Evolutionary conservation across 2,888 invertebrate genomes (phyloP).

Genomic region (Drosophila paramelanica): DNA sequence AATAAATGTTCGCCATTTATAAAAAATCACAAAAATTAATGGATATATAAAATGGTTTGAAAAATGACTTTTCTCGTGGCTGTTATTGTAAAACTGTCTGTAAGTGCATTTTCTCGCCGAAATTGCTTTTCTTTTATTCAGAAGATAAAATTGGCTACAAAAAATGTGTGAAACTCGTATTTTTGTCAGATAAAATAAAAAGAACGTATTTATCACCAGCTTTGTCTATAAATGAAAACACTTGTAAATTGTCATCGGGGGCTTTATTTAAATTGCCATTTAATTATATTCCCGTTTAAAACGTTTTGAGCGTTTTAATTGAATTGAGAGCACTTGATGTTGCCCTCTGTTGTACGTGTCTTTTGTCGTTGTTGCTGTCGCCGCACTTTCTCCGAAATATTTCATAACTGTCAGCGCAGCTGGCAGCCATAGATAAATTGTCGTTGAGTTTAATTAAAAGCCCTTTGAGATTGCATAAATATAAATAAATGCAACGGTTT

Average conservation of each 20-base stretch:
- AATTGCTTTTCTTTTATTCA: neutral
- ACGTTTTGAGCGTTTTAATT: conserved; percentile 59
- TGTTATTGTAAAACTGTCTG: neutral
- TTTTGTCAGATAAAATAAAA: neutral
- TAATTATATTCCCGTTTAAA: conserved; percentile 38
- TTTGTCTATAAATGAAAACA: conserved; percentile 2
- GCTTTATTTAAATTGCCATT: conserved; percentile 43
- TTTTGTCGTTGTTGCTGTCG: conserved; percentile 20
- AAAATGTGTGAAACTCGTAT: neutral
- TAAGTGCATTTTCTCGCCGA: neutral
- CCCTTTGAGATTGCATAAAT: conserved; percentile 41
- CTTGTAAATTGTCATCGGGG: neutral
- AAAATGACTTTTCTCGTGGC: too few species aligned
- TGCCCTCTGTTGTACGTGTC: conserved; percentile 17
- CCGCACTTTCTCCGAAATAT: conserved; percentile 53
- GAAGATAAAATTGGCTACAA: too few species aligned
- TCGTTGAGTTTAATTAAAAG: conserved; percentile 58
- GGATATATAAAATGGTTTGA: neutral
- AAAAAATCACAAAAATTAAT: neutral
- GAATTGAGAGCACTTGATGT: conserved; percentile 48
- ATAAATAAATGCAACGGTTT: conserved; percentile 30
- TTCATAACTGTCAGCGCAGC: conserved; percentile 56
- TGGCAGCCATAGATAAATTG: conserved; percentile 54
- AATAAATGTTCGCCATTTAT: too few species aligned
- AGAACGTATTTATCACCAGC: neutral